Base-by-base conservation (phyloP, 2,797 vertebrate species). In the Parambassis ranga region DNA sequence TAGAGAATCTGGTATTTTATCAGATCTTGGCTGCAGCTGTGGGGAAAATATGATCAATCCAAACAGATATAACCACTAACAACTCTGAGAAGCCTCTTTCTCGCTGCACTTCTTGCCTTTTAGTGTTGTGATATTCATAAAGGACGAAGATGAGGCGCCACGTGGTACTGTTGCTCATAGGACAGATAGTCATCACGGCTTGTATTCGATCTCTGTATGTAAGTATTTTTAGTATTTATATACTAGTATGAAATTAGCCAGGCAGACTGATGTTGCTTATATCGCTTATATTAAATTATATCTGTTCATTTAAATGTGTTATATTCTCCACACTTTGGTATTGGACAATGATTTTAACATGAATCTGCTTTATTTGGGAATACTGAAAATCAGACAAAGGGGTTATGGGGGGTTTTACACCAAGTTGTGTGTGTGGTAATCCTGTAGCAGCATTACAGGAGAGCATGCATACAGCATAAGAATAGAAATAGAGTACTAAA, bases 1-100 rank as follows among this genome's bases (percentile, higher is more conserved):
- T 26, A 67, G 70, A 74, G 36, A 86, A 88, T 87, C 79, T 57
- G 79, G 72, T 32, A 87, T 90, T 68, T 63, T 3, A 1, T 47
- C 51, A 13, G 57, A n/a, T 39, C 51, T 63, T 57, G 36, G 20
- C 3, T 58, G 26, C 65, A 71, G 66, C 39, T 50, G 32, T 51
- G 19, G 36, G 31, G 7, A 20, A 39, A 15, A 24, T 32, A 7
- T 15, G 10, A 31, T 59, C 22, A 56, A 53, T 19, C 26, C 46
- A 51, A 13, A 20, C 23, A 48, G 23, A 44, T 26, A 30, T 15
- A 39, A 10, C 36, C n/a, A 3, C n/a, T n/a, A n/a, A n/a, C n/a
- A 28, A 38, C 18, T 47, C 33, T 7, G 42, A 50, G 16, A 46
- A 22, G 10, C 0, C 13, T 47, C 9, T 3, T 10, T 20, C 2